These are phyloP conservation scores for Donacobius atricapilla DNA, from an alignment of 2,113 vertebrate genomes.

Conservation along the genomic window DNA sequence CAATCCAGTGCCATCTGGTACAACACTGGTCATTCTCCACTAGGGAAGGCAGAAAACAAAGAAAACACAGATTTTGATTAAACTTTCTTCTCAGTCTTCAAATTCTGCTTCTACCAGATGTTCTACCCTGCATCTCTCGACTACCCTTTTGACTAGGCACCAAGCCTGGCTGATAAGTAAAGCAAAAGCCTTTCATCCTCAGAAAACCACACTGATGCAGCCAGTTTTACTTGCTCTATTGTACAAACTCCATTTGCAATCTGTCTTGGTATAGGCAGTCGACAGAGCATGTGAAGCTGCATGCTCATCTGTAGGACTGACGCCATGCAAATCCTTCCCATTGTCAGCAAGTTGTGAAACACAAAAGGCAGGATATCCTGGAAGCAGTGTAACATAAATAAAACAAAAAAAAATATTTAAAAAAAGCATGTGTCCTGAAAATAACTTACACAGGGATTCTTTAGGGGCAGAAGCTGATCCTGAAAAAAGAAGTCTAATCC, in stretches of 20 bases:
- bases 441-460: not conserved
- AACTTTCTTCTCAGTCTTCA: not conserved
- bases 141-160: not conserved
- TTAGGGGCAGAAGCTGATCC: not conserved
- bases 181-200: not conserved
- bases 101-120: not conserved
- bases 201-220: not conserved
- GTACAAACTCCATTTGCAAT: constrained; percentile 18
- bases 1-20: not conserved
- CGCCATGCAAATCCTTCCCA: constrained; percentile 25
- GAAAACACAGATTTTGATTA: not conserved
- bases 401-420: not conserved
- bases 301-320: not conserved
- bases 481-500: not conserved
- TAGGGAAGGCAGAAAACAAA: not conserved
- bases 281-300: not conserved
- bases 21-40: not conserved
- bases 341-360: not conserved
- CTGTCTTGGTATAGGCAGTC: not conserved
- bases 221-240: constrained; percentile 42
- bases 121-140: not conserved
- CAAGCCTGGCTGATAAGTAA: not conserved
- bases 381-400: not conserved
- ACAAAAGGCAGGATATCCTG: constrained; percentile 60
- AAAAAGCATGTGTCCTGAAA: not conserved